Percentiles rank a stretch among this genome's conserved stretches.
These are phyloP conservation scores for Crotophaga sulcirostris DNA, from an alignment of 2,113 vertebrate genomes.

Conservation along the genomic window DNA sequence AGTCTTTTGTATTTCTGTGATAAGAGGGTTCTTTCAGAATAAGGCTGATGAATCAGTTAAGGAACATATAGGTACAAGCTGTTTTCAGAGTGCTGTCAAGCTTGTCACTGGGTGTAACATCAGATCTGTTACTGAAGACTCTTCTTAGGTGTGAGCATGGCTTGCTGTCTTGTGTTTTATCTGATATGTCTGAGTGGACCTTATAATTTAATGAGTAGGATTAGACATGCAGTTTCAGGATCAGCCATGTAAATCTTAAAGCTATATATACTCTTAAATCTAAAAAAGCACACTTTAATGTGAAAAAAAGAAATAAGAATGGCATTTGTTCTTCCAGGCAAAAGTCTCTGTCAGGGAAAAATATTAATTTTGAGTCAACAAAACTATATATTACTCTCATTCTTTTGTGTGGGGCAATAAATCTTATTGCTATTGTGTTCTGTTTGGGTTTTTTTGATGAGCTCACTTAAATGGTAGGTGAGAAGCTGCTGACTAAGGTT, in stretches of 20 bases:
- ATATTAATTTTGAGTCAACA: background rate
- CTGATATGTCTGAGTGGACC: background rate
- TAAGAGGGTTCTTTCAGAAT: background rate
- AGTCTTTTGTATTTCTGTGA: background rate
- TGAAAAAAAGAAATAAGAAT: background rate
- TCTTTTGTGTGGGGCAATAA: background rate
- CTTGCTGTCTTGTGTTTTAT: background rate
- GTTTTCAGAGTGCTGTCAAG: background rate
- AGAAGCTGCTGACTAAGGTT: background rate
- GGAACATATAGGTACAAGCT: background rate
- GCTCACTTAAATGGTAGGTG: background rate
- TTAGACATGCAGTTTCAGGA: background rate
- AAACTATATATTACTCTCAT: background rate
- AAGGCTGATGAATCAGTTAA: background rate
- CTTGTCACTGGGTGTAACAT: background rate
- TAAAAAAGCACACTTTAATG: background rate
- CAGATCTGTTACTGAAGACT: background rate
- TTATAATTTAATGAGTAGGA: background rate
- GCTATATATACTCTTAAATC: background rate
- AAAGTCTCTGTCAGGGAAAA: background rate
- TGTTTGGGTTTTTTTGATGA: background rate
- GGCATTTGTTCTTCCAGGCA: background rate
- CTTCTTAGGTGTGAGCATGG: background rate
- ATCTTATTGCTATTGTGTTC: background rate
- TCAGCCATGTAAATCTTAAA: background rate